phyloP scores from a whole-genome alignment of 1,140 invertebrate species.

The Conopomorpha cramerella region DNA sequence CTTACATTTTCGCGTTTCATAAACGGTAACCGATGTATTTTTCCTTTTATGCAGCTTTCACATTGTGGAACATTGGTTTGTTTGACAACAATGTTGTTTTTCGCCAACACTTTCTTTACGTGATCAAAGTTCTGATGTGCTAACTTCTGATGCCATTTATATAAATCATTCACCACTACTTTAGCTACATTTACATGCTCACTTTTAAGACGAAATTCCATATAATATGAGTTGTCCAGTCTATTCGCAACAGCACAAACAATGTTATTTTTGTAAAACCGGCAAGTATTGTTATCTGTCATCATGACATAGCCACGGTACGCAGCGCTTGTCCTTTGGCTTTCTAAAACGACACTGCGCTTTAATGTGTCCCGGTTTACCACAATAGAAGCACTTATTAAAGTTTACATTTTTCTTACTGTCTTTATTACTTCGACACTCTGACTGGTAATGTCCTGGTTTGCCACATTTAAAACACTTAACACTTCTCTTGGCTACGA shows the following conservation, averaged over 20 bases:
- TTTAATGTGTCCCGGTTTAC: slow-evolving; percentile 3
- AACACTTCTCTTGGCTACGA: background rate
- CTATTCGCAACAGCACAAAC: slow-evolving; percentile 1
- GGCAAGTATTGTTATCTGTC: background rate
- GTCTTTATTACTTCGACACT: slow-evolving; percentile 5
- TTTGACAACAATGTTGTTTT: slow-evolving; percentile 6
- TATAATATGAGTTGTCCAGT: background rate
- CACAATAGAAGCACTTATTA: slow-evolving; percentile 3
- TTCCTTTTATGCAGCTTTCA: slow-evolving; percentile 7
- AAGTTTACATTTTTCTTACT: background rate
- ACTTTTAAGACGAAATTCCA: slow-evolving; percentile 3
- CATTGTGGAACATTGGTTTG: slow-evolving; percentile 1
- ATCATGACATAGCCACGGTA: slow-evolving; percentile 8
- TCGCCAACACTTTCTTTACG: slow-evolving; percentile 11
- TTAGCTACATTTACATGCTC: slow-evolving; percentile 3
- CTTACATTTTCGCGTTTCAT: background rate
- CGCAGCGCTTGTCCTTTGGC: background rate
- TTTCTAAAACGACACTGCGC: slow-evolving; percentile 1
- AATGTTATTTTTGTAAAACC: slow-evolving; percentile 1
- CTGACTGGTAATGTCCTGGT: slow-evolving; percentile 4
- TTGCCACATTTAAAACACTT: slow-evolving; percentile 11
- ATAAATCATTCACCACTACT: slow-evolving; percentile 4
- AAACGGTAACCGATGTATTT: slow-evolving; percentile 7
- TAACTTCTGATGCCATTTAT: slow-evolving; percentile 18
- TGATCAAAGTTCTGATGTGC: slow-evolving; percentile 21